phyloP scores from a whole-genome alignment of 2,888 invertebrate genomes.

The Rhagonycha lutea region DNA sequence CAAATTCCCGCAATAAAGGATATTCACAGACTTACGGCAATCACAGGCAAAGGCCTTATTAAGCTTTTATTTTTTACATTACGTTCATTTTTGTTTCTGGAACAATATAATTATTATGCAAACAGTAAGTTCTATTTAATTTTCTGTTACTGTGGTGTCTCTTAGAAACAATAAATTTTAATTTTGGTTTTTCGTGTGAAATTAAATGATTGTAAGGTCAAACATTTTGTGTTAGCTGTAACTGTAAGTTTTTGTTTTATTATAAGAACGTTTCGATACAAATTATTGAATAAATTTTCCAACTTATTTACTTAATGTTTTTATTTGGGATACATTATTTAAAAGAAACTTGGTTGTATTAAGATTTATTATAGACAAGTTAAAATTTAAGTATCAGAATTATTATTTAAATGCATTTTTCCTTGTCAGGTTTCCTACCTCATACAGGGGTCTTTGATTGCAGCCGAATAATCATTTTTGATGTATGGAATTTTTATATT shows the following conservation, averaged over 20 bases:
- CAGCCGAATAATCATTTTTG: no score
- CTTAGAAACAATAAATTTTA: not conserved
- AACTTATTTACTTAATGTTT: no score
- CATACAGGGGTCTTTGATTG: no score
- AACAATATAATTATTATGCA: not conserved
- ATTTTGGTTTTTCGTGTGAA: not conserved
- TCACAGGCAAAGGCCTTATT: slow-evolving; percentile 63
- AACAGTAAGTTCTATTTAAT: not conserved
- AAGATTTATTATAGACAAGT: not conserved
- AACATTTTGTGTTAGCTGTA: not conserved
- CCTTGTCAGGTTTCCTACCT: no score
- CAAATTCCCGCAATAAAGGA: slow-evolving; percentile 60
- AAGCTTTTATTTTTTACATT: slow-evolving; percentile 29
- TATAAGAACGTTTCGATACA: no score
- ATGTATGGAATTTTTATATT: no score
- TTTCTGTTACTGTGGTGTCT: not conserved
- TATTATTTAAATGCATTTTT: no score
- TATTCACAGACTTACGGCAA: slow-evolving; percentile 66
- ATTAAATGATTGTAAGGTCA: not conserved
- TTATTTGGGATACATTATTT: no score
- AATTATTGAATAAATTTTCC: no score
- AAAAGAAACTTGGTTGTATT: no score
- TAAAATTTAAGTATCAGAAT: not conserved
- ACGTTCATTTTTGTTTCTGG: not conserved
- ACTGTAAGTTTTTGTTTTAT: not conserved